Base-by-base conservation (phyloP, 2,797 vertebrate genomes). In the Cichlasoma orientale region DNA sequence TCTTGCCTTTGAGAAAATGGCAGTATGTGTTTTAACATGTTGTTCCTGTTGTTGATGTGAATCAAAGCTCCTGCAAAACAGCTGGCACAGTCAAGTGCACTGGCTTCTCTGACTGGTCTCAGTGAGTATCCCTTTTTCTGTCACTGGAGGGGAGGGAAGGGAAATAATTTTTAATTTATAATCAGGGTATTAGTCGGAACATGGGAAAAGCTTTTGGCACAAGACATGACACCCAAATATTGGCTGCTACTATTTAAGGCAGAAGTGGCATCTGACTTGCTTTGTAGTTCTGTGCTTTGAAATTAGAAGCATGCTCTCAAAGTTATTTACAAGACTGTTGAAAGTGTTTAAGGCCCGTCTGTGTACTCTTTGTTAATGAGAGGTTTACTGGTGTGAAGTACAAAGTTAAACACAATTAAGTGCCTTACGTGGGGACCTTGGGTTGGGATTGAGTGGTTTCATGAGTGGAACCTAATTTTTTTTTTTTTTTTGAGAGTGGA, bases 1-100 rank as follows among this genome's bases (percentile, higher is more conserved):
- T 98, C 97, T 97, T 97, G 97, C 97, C 97, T 98, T 97, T 98
- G 97, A 98, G 97, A 98, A 93, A 97, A 96, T 98, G 98, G 97
- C 97, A 97, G 96, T 99, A 97, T 99, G 97, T 99, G 97, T 99
- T 98, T 99, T 99, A 99, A 99, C 98, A 98, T 99, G 97, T 99
- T 99, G 98, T 98, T 99, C 98, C 98, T 99, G 98, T 99, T 99
- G 98, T 99, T 99, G 98, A 99, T 99, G 98, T 99, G 98, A 99
- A 99, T 99, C 98, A 99, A 99, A 99, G 98, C 98, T 98, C 98
- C 98, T 98, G 98, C 98, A 98, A 99, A 99, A 97, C 98, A 99
- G 97, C 98, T 99, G 98, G 98, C 98, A 98, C 98, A 99, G 98
- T 99, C 98, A 98, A 99, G 97, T 99, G 98, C 98, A 98, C 97